phyloP scores from a whole-genome alignment of 2,113 vertebrate species.

The Anarrhichthys ocellatus region DNA sequence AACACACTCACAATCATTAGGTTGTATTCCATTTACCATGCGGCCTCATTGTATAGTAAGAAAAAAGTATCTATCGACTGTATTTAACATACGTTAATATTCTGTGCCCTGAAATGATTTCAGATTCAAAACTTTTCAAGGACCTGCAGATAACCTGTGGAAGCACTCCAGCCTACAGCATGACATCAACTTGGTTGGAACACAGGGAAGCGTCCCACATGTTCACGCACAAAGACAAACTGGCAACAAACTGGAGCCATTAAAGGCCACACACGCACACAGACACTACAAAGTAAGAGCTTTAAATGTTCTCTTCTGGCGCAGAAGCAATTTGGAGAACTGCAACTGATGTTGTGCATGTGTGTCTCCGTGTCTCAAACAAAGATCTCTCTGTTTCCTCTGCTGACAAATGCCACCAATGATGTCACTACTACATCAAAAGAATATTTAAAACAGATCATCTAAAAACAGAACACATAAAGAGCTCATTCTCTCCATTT shows the following conservation, averaged over 20 bases:
- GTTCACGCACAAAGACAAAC: slow-evolving; percentile 40
- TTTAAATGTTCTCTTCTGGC: slow-evolving; percentile 49
- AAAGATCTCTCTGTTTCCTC: slow-evolving; percentile 71
- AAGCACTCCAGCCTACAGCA: slow-evolving; percentile 7
- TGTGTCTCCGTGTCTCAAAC: slow-evolving; percentile 48
- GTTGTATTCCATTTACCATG: not conserved
- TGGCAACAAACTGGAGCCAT: slow-evolving; percentile 23
- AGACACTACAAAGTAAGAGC: slow-evolving; percentile 24
- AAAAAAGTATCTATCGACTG: not conserved
- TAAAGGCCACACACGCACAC: slow-evolving; percentile 37
- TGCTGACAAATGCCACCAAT: slow-evolving; percentile 70
- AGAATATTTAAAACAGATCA: slow-evolving; percentile 52
- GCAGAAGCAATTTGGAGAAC: slow-evolving; percentile 28
- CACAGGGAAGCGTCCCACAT: slow-evolving; percentile 26
- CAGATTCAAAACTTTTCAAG: not conserved
- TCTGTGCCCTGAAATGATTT: not conserved
- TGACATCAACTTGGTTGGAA: slow-evolving; percentile 28
- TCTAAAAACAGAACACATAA: slow-evolving; percentile 58
- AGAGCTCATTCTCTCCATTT: slow-evolving; percentile 41
- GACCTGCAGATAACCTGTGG: slow-evolving; percentile 8
- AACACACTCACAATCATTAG: not conserved
- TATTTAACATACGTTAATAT: not conserved
- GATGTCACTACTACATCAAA: slow-evolving; percentile 69
- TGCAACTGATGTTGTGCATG: slow-evolving; percentile 41
- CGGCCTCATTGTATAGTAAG: not conserved